Percentiles rank a stretch among this genome's conserved stretches.
phyloP scores from a whole-genome alignment of 2,113 vertebrate species.

The Axis porcinus region DNA sequence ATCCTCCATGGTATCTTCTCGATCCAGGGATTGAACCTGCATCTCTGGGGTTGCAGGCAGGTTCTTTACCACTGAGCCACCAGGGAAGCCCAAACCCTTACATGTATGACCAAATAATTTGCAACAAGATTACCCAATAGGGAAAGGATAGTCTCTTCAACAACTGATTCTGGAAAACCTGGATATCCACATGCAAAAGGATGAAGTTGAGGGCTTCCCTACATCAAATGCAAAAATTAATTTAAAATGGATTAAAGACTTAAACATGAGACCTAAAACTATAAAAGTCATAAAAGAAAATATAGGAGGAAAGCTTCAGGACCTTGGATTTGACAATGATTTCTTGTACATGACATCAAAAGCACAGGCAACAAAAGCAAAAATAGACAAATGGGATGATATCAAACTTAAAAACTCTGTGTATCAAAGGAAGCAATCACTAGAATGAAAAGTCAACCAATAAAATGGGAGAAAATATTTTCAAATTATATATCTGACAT shows the following conservation, averaged over 20 bases:
- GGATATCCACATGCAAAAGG: neutral
- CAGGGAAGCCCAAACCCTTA: neutral
- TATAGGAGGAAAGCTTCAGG: neutral
- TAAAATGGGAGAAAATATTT: neutral
- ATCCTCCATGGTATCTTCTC: neutral
- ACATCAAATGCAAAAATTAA: neutral
- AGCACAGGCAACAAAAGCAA: neutral
- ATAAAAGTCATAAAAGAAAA: neutral
- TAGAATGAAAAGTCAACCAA: neutral
- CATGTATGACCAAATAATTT: neutral
- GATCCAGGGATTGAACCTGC: neutral
- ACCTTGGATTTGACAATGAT: neutral
- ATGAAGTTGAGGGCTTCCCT: neutral
- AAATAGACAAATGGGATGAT: neutral
- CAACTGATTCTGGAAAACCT: neutral
- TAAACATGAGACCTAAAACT: neutral
- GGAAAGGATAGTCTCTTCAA: neutral
- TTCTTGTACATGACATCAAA: neutral
- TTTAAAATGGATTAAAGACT: neutral
- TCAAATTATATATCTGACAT: neutral
- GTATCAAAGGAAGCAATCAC: neutral
- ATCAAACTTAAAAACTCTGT: neutral
- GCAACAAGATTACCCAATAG: neutral
- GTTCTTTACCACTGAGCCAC: neutral
- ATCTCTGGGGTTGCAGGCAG: neutral